These are phyloP conservation scores for Fregetta grallaria DNA, from an alignment of 2,113 vertebrate genomes.

Conservation along the genomic window DNA sequence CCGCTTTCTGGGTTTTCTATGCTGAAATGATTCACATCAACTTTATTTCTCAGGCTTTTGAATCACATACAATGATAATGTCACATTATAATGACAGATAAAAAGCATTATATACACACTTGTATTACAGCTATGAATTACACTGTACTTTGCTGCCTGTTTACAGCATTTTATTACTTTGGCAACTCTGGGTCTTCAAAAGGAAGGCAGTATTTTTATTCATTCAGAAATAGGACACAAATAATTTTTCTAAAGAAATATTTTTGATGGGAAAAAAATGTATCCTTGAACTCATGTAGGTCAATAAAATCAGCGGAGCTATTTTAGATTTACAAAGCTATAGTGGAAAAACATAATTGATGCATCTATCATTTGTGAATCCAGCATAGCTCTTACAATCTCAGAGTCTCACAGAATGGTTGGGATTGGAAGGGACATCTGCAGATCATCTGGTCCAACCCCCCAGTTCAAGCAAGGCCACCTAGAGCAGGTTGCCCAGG, in stretches of 20 bases:
- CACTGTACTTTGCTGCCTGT: background rate
- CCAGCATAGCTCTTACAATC: background rate
- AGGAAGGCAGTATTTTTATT: background rate
- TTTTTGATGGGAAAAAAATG: background rate
- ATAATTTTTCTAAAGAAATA: background rate
- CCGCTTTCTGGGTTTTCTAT: background rate
- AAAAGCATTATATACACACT: background rate
- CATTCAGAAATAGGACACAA: background rate
- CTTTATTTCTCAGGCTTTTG: background rate
- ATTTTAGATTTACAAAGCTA: background rate
- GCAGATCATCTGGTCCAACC: background rate
- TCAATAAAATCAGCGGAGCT: background rate
- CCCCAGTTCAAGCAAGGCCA: background rate
- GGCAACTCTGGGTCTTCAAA: background rate
- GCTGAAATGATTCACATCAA: background rate
- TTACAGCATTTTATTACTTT: background rate
- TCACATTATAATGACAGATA: background rate
- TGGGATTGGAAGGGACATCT: background rate
- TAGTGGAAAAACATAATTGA: background rate
- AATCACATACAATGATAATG: background rate
- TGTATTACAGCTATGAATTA: background rate
- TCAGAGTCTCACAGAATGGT: background rate
- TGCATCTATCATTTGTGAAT: background rate
- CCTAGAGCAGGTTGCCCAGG: background rate
- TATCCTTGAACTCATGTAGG: background rate